Evolutionary conservation across 2,113 vertebrate genomes (phyloP).

Genomic region (Narcine bancroftii): DNA sequence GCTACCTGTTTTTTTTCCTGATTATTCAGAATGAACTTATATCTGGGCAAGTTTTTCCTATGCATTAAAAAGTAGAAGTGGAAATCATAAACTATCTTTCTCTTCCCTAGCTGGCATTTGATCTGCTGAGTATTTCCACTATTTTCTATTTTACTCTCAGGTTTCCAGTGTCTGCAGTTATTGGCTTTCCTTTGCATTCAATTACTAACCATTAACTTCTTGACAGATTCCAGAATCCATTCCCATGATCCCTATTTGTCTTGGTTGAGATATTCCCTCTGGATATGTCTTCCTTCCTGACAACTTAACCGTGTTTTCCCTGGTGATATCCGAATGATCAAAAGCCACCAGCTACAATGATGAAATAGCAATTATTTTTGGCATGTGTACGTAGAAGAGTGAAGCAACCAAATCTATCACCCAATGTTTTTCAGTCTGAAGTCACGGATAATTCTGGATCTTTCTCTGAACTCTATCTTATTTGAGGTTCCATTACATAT

Average conservation of each 20-base stretch:
- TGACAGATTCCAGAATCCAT: constrained; percentile 6
- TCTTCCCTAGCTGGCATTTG: too few species aligned
- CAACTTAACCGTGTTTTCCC: not conserved
- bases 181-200: not conserved
- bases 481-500: not conserved
- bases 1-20: not conserved
- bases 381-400: not conserved
- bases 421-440: not conserved
- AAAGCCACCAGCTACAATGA: not conserved
- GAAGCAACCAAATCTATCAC: not conserved
- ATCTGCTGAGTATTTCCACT: too few species aligned
- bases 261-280: not conserved
- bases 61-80: not conserved
- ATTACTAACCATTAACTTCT: not conserved
- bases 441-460: not conserved
- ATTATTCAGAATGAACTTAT: not conserved
- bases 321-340: not conserved
- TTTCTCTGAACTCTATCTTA: not conserved
- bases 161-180: too few species aligned
- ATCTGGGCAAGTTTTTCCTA: not conserved
- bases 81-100: too few species aligned
- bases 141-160: too few species aligned
- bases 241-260: not conserved
- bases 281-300: not conserved
- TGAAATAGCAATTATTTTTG: not conserved